Percentiles rank a stretch among this genome's conserved stretches.
Evolutionary conservation across 2,797 vertebrate species (phyloP).

Genomic region (Hippopotamyrus pictus): DNA sequence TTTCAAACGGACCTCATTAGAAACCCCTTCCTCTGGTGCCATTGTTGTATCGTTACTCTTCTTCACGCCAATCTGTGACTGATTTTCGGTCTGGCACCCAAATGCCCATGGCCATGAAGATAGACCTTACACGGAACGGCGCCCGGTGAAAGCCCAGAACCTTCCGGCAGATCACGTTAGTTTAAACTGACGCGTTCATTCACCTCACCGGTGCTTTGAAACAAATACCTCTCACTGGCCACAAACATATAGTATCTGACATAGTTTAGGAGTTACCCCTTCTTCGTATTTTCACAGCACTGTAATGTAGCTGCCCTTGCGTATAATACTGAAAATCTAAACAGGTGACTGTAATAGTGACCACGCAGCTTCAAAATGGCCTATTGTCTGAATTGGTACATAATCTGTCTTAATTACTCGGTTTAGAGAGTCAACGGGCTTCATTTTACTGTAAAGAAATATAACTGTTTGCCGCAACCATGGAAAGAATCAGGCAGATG

Average conservation of each 20-base stretch:
- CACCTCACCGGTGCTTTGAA: conserved; percentile 61
- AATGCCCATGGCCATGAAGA: conserved; percentile 69
- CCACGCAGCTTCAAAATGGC: neutral
- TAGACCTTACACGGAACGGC: conserved; percentile 65
- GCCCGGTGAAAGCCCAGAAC: conserved; percentile 64
- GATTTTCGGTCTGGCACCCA: conserved; percentile 76
- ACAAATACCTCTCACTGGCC: conserved; percentile 50
- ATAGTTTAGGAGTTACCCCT: conserved; percentile 10
- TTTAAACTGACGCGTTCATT: conserved; percentile 75
- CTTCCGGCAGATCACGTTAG: conserved; percentile 73
- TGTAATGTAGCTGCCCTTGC: neutral
- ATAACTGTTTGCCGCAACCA: neutral
- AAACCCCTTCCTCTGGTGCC: conserved; percentile 48
- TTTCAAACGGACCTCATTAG: conserved; percentile 78
- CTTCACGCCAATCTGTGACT: conserved; percentile 77
- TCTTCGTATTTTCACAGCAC: conserved; percentile 9
- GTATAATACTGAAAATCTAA: neutral
- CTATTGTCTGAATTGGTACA: neutral
- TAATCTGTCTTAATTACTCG: neutral
- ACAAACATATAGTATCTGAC: conserved; percentile 26
- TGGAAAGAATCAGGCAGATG: neutral
- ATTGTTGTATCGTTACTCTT: conserved; percentile 62
- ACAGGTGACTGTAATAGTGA: neutral
- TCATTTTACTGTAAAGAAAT: neutral
- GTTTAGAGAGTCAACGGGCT: neutral